A percentile compares a stretch with the other conserved stretches of the same genome.
Conservation (phyloP, 2,888 invertebrate species). For the Ennomos quercinarius region DNA sequence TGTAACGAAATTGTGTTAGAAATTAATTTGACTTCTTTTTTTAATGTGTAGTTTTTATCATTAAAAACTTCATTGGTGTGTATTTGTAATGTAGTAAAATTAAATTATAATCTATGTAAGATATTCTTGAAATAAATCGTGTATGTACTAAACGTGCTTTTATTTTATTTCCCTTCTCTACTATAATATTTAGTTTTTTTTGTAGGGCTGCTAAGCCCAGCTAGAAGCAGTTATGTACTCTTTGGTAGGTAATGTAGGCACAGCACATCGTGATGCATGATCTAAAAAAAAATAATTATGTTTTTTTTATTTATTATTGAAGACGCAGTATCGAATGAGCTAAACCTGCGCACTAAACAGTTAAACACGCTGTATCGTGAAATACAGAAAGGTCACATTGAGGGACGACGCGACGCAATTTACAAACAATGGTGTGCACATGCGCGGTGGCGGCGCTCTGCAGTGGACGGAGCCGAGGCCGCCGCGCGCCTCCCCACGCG, state of each 20-base stretch:
- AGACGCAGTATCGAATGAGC: no score
- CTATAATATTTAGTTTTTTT: no score
- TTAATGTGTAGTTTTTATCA: slow-evolving; percentile 22
- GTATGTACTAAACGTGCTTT: slow-evolving; percentile 36
- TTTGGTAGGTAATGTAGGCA: no score
- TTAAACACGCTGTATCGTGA: slow-evolving; percentile 14
- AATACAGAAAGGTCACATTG: slow-evolving; percentile 56
- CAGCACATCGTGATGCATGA: no score
- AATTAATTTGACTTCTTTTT: no score
- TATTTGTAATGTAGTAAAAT: slow-evolving; percentile 37
- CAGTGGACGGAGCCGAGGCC: slow-evolving; percentile 33
- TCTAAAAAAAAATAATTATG: no score
- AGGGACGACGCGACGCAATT: slow-evolving; percentile 53
- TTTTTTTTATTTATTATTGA: no score
- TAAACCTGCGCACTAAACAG: slow-evolving; percentile 50
- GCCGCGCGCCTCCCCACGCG: slow-evolving; percentile 43
- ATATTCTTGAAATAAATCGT: slow-evolving; percentile 66
- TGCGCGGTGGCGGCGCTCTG: slow-evolving; percentile 54
- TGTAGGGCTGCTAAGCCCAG: no score
- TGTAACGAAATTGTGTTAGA: no score
- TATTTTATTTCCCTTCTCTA: no score
- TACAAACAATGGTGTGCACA: slow-evolving; percentile 71
- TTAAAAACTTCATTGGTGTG: slow-evolving; percentile 34
- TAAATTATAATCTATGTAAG: slow-evolving; percentile 46
- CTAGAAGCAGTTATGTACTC: no score